Evolutionary conservation across 37 sponge, comb jelly and placozoan genomes (phyloP), one percentile per base, ranked within the genome.

Genomic region (Amphimedon queenslandica): DNA sequence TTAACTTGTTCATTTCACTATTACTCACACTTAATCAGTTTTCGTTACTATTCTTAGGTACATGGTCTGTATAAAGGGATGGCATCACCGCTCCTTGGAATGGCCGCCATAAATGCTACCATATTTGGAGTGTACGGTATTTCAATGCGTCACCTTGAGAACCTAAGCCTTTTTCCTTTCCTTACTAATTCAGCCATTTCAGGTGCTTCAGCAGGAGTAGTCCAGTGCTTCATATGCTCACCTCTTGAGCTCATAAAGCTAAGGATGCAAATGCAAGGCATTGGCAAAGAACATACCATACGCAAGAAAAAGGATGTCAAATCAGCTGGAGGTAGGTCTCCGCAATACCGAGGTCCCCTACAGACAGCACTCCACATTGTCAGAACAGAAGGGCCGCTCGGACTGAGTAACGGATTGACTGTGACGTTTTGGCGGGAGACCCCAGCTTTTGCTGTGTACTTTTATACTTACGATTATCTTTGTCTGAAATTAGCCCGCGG

Each of bases 211-310:
- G 87, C 91, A 23, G 91, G 87, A 2, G 42, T 41, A 21, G 61
- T 85, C 0, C 91, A 90, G 63, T 55, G 69, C 53, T 43, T 67
- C 23, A 43, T 87, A 11, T 77, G 71, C 37, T 58, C 58, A 20
- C 86, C 87, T 0, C 64, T 64, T 32, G 91, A 90, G 58, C 74
- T 90, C 16, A 41, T 89, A 1, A 80, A 88, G 23, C 72, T 74
- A 0, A 37, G 90, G 16, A 71, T 89, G 81, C 84, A 84, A 51
- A 31, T 89, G 58, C 80, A 89, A 47, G 76, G 79, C 21, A 66
- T 37, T 71, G 81, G 40, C 40, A 69, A 37, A 20, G 57, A 55
- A 21, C 56, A 56, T 32, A 31, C 28, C 3, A 60, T 60, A 11
- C 2, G 41, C 23, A 69, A 3, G 2, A 10, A 29, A 51, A 25